Conservation (phyloP, 2,888 invertebrate species). For the Hypselothyrea guttata region DNA sequence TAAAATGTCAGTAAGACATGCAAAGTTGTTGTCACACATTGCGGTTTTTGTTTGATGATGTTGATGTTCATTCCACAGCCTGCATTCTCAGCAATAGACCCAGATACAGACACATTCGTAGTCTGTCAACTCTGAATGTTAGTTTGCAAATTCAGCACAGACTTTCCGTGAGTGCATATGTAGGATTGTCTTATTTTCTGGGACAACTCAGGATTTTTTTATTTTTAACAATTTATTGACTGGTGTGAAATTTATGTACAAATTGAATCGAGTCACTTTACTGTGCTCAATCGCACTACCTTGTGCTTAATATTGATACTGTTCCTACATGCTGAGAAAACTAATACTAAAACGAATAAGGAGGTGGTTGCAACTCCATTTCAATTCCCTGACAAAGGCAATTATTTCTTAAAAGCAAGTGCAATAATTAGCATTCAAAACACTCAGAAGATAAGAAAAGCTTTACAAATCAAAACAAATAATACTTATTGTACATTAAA, state of each 20-base stretch:
- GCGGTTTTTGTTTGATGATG: constrained; percentile 52
- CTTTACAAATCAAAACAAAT: no score
- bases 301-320: constrained; percentile 48
- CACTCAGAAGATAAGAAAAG: no score
- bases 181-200: neutral
- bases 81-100: constrained; percentile 10
- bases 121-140: neutral
- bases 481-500: no score
- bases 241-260: constrained; percentile 58
- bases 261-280: constrained; percentile 58
- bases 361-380: no score
- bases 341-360: no score
- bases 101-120: neutral
- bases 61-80: constrained; percentile 27
- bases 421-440: no score
- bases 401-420: no score
- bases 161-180: neutral
- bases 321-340: constrained; percentile 9
- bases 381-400: no score
- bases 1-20: constrained; percentile 75
- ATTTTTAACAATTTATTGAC: constrained; percentile 63
- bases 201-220: constrained; percentile 15
- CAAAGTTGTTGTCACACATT: constrained; percentile 69
- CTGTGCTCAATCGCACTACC: constrained; percentile 11
- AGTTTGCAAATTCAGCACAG: constrained; percentile 1